Conservation (phyloP, 37 sponge, comb jelly and placozoan species). For the Halichondria panicea region DNA sequence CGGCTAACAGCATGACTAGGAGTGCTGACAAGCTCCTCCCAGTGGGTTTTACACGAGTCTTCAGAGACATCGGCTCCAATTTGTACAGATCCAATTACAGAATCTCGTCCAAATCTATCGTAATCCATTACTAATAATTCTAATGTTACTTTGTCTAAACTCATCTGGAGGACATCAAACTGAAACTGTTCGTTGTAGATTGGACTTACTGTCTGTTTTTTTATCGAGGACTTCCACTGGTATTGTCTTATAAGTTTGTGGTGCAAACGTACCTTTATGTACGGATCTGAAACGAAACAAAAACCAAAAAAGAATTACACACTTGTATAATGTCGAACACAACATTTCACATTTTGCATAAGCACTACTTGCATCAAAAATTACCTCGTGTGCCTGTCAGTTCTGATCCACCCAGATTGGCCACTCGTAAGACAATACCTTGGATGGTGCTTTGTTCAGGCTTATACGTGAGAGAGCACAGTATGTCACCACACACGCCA, state of each 20-base stretch:
- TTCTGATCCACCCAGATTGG: constrained; percentile 27
- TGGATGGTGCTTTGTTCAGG: constrained; percentile 3
- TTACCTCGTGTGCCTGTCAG: constrained; percentile 39
- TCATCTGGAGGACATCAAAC: constrained; percentile 35
- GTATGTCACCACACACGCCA: constrained; percentile 24
- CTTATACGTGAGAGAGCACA: constrained; percentile 37
- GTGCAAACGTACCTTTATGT: constrained; percentile 51
- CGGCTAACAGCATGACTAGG: constrained; percentile 38
- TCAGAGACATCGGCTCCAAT: constrained; percentile 24
- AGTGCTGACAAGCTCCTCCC: constrained; percentile 44
- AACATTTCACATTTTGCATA: neutral
- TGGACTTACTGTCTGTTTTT: constrained; percentile 60
- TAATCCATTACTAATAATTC: constrained; percentile 58
- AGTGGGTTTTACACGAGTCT: constrained; percentile 39
- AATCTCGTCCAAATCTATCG: constrained; percentile 44
- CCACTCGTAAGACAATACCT: constrained; percentile 46
- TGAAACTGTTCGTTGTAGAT: constrained; percentile 72
- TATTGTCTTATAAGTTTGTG: constrained; percentile 15
- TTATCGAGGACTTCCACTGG: constrained; percentile 63
- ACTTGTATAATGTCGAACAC: neutral
- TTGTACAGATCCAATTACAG: constrained; percentile 26
- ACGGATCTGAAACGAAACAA: constrained; percentile 59
- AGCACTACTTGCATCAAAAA: neutral
- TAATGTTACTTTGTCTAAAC: constrained; percentile 1
- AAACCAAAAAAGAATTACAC: neutral